Base-by-base conservation (phyloP, 2,888 invertebrate genomes). In the Lasioglossum malachurum region DNA sequence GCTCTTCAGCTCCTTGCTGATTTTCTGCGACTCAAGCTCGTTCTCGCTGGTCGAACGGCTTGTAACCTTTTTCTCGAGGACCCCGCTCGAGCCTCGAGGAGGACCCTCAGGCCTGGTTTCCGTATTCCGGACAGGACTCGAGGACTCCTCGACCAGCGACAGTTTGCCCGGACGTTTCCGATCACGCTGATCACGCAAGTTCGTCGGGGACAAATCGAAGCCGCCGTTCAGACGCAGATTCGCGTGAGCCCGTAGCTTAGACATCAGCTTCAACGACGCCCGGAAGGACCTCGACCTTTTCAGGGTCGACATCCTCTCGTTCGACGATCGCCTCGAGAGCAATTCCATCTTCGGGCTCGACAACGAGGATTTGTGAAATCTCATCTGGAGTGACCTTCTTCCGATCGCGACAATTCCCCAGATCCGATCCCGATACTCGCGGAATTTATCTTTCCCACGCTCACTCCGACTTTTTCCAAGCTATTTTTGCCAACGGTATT, bases 201-300 rank as follows among this genome's bases (percentile, higher is more conserved):
- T 75, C 2, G 85, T 78, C 2, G 92, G 72, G 0, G 92, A 89
- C 7, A 89, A 19, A 16, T 94, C 92, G 77, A 92, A 92, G 27
- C 90, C 90, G 4, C 89, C 27, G 73, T 84, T 83, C 31, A 91
- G 67, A 49, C 86, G 87, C 2, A 91, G 78, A 53, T 88, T 94
- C 72, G 94, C 92, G 86, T 93, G 94, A 60, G 87, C 92, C 0
- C 93, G 93, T 12, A 95, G 93, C 82, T 94, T 95, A 41, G 95
- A 92, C 83, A 95, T 93, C n/a, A 95, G 89, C 82, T 93, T 93
- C 41, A 94, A 90, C 23, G 95, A 95, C 0, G 94, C 95, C 2
- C 95, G 92, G 57, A 95, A 94, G n/a, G 95, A 95, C 57, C 93
- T 93, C 31, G 94, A 94, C 74, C 94, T 91, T 75, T 95, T 95